These are phyloP conservation scores for Neolamprologus devosi DNA, from an alignment of 2,113 vertebrate species.

Conservation along the genomic window DNA sequence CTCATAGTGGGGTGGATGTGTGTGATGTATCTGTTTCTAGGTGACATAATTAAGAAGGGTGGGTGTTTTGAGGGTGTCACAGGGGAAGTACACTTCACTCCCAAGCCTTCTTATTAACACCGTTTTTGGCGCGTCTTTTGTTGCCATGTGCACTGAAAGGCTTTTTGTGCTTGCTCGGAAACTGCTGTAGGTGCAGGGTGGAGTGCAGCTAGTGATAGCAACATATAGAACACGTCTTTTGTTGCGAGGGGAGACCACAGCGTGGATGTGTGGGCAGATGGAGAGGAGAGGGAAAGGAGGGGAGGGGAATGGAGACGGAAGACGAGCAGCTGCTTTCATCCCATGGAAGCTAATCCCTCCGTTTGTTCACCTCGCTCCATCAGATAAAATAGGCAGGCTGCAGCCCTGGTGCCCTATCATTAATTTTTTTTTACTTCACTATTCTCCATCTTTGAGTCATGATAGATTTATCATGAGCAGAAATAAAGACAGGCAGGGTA, in stretches of 20 bases:
- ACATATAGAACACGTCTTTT: conserved; percentile 36
- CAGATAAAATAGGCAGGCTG: conserved; percentile 50
- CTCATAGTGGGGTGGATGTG: background rate
- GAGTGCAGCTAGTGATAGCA: conserved; percentile 2
- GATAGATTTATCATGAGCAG: conserved; percentile 56
- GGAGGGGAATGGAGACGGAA: conserved; percentile 35
- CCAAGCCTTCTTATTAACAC: background rate
- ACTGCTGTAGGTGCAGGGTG: conserved; percentile 19
- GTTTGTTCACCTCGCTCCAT: conserved; percentile 45
- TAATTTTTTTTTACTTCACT: background rate
- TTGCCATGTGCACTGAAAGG: background rate
- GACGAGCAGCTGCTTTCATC: conserved; percentile 64
- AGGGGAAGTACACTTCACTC: conserved; percentile 40
- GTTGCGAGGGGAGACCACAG: conserved; percentile 61
- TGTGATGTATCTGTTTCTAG: conserved; percentile 14
- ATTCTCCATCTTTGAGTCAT: conserved; percentile 36
- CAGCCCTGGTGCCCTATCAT: background rate
- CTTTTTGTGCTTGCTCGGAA: background rate
- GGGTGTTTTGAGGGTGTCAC: conserved; percentile 1
- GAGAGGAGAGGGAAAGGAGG: conserved; percentile 14
- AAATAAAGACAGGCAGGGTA: conserved; percentile 35
- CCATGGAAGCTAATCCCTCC: conserved; percentile 54
- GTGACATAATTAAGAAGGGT: conserved; percentile 22
- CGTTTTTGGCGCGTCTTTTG: conserved; percentile 6
- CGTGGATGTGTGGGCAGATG: conserved; percentile 59